These are phyloP conservation scores for Podilymbus podiceps DNA, from an alignment of 2,113 vertebrate species.

Conservation along the genomic window DNA sequence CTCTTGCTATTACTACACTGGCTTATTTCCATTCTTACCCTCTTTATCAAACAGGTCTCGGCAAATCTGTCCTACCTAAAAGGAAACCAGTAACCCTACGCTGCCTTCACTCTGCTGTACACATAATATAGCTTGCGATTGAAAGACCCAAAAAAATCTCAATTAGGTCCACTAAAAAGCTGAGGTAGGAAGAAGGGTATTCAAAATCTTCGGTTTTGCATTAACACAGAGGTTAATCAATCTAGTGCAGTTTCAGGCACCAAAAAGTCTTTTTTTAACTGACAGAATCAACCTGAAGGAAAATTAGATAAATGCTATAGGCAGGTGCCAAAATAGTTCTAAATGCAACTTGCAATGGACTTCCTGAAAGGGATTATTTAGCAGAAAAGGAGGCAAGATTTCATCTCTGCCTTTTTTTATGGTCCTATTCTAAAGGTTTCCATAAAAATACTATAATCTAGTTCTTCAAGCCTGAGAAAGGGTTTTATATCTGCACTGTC, in stretches of 20 bases:
- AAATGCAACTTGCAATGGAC: background rate
- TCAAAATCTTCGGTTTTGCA: background rate
- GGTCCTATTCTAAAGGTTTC: slow-evolving; percentile 1
- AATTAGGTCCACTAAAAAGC: background rate
- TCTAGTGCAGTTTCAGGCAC: background rate
- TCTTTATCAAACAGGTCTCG: background rate
- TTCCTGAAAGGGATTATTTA: background rate
- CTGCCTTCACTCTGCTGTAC: background rate
- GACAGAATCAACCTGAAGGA: background rate
- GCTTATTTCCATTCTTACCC: background rate
- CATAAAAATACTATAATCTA: background rate
- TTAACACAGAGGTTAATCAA: background rate
- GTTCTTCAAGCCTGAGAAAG: slow-evolving; percentile 16
- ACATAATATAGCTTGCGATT: background rate
- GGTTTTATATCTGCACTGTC: slow-evolving; percentile 13
- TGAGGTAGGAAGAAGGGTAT: background rate
- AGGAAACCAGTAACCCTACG: background rate
- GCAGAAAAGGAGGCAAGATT: background rate
- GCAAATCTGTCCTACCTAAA: background rate
- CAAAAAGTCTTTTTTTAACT: background rate
- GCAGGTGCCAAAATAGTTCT: background rate
- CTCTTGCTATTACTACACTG: background rate
- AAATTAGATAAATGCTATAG: background rate
- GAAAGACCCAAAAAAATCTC: background rate
- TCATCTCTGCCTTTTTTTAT: background rate